A percentile compares a stretch with the other conserved stretches of the same genome.
These are phyloP conservation scores for Aphelenchoides fujianensis DNA, from an alignment of 1,140 invertebrate species.

Conservation along the genomic window DNA sequence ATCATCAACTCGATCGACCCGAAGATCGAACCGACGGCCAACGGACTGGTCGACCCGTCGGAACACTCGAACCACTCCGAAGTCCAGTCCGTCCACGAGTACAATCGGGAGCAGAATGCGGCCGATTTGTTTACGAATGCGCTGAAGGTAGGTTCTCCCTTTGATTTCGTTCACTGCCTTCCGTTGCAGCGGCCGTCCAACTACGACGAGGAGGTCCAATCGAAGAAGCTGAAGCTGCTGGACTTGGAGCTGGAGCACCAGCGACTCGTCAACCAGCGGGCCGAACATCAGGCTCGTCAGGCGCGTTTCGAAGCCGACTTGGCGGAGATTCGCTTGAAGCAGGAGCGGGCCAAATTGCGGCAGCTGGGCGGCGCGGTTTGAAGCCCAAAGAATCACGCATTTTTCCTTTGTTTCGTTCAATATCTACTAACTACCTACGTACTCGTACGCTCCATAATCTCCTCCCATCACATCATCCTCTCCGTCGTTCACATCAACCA, in stretches of 20 bases:
- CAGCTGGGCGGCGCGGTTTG: not conserved
- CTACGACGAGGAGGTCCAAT: slow-evolving; percentile 8
- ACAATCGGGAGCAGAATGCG: not conserved
- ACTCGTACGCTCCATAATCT: no score
- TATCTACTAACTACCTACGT: no score
- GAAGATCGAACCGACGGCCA: not conserved
- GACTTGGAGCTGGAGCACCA: slow-evolving; percentile 17
- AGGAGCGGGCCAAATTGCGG: not conserved
- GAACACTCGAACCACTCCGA: slow-evolving; percentile 6
- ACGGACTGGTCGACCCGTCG: not conserved
- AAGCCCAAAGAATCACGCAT: no score
- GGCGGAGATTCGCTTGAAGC: slow-evolving; percentile 10
- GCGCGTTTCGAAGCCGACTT: slow-evolving; percentile 16
- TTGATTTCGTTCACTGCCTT: no score
- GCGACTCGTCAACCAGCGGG: not conserved
- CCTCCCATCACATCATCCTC: no score
- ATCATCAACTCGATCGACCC: not conserved
- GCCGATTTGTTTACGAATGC: not conserved
- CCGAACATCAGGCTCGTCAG: not conserved
- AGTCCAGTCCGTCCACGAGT: not conserved
- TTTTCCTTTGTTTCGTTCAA: no score
- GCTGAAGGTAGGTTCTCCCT: not conserved
- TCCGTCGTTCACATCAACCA: no score
- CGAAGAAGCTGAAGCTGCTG: slow-evolving; percentile 14
- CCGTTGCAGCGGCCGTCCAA: slow-evolving; percentile 6